Evolutionary conservation across 2,888 invertebrate genomes (phyloP), one percentile per base, ranked within the genome.

Genomic region (Cheilosia pagana): DNA sequence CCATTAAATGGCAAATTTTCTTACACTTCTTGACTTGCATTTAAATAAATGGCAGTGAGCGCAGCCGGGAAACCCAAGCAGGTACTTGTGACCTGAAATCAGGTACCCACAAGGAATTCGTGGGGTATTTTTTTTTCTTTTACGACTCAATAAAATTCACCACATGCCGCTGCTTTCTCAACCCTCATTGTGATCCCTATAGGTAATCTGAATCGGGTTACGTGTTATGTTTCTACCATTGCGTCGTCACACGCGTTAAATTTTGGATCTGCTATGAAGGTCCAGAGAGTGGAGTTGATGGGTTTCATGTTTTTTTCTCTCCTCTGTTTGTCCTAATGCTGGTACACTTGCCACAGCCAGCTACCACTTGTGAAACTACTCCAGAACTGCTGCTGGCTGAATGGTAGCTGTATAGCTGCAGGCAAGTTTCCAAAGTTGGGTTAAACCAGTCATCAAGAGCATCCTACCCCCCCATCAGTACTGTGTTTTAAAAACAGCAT

Each of bases 21-120:
- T 81, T 85, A 85, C 85, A 85, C 85, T 85, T 85, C 85, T 85
- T 85, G 85, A 85, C 85, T 85, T 85, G 85, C 85, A 85, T 85
- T 85, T 85, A 85, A 85, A 85, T 85, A 79, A 81, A 79, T 76
- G 81, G 81, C 62, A 85, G 75, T 68, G 79, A 76, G 71, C 79
- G 76, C 76, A 85, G 55, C 55, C 39, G 70, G 78, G 67, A 83
- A 78, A 75, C 57, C 68, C 67, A 62, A 55, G 52, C 71, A 85
- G 81, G 81, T 76, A 81, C 75, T 81, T 85, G 76, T 85, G 71
- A 57, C 45, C 71, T 85, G 60, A 85, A 79, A 79, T 85, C 85
- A 81, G 85, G 85, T 85, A 76, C 79, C 85, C 85, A 75, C 75
- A 79, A 75, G 81, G 79, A 85, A 76, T 85, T 81, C 75, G 65